Conservation (phyloP, 1,140 invertebrate species). For the Lepidotrigona ventralis region DNA sequence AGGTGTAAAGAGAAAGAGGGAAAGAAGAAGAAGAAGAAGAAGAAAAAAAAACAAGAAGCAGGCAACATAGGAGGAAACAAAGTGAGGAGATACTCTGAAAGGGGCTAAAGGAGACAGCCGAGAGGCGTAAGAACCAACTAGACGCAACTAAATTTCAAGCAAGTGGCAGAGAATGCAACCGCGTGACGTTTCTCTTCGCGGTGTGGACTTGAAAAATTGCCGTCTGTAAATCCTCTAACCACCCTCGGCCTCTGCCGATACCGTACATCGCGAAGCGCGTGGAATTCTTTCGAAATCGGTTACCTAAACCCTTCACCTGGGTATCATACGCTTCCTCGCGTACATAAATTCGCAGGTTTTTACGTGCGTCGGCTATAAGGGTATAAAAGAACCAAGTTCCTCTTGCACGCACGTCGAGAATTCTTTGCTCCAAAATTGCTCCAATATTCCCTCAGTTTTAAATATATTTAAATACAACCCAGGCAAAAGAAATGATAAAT, state of each 20-base stretch:
- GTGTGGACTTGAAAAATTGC: slow-evolving; percentile 60
- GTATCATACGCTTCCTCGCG: not conserved
- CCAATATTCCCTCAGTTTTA: no score
- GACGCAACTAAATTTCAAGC: slow-evolving; percentile 59
- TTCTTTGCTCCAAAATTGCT: no score
- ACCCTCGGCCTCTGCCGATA: slow-evolving; percentile 3
- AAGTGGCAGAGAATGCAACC: slow-evolving; percentile 29
- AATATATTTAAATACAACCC: no score
- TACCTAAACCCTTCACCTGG: not conserved
- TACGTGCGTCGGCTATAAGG: not conserved
- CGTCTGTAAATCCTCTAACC: slow-evolving; percentile 52
- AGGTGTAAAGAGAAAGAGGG: slow-evolving; percentile 6
- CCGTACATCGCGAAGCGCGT: slow-evolving; percentile 28
- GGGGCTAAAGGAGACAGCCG: slow-evolving; percentile 34
- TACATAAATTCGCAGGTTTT: slow-evolving; percentile 7
- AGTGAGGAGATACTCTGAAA: slow-evolving; percentile 5
- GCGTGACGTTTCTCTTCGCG: slow-evolving; percentile 24
- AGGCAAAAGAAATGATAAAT: no score
- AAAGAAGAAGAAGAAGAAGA: slow-evolving; percentile 5
- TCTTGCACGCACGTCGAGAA: no score
- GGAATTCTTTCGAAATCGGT: slow-evolving; percentile 47
- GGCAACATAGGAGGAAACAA: not conserved
- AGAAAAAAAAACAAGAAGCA: not conserved
- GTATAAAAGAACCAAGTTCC: no score
- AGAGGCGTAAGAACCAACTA: slow-evolving; percentile 58